These are phyloP conservation scores for Dinoponera quadriceps DNA, from an alignment of 1,140 invertebrate species.

Conservation along the genomic window DNA sequence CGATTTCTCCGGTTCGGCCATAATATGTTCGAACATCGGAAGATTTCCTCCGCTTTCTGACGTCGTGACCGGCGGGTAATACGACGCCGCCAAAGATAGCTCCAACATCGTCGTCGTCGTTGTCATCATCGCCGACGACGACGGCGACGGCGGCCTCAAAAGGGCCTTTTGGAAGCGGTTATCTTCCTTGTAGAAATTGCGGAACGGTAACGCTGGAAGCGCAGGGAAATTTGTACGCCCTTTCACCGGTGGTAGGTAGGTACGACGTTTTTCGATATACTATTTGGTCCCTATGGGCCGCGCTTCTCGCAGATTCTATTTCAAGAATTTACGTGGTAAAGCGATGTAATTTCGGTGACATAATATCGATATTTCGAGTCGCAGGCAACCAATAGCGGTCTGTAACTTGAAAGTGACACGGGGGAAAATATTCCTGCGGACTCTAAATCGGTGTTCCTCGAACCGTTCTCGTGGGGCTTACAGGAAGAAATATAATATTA, in stretches of 20 bases:
- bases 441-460: not conserved
- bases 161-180: conserved; percentile 20
- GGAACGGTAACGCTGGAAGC: not conserved
- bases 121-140: not conserved
- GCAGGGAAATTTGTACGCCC: not conserved
- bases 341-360: not conserved
- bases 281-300: not conserved
- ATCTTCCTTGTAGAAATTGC: conserved; percentile 14
- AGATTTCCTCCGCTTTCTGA: conserved; percentile 43
- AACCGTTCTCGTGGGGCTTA: not conserved
- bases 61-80: conserved; percentile 52
- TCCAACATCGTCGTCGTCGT: not conserved
- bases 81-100: conserved; percentile 22
- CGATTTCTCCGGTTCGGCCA: conserved; percentile 46
- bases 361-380: conserved; percentile 7
- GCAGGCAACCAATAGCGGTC: not conserved
- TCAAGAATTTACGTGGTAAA: not conserved
- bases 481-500: not conserved
- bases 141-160: not conserved
- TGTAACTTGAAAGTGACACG: not conserved
- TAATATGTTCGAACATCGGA: conserved; percentile 48
- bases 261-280: not conserved
- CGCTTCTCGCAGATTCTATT: not conserved
- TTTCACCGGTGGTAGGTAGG: not conserved
- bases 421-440: not conserved